Evolutionary conservation across 2,888 invertebrate species (phyloP), one percentile per base, ranked within the genome.

Genomic region (Pristionchus mayeri): DNA sequence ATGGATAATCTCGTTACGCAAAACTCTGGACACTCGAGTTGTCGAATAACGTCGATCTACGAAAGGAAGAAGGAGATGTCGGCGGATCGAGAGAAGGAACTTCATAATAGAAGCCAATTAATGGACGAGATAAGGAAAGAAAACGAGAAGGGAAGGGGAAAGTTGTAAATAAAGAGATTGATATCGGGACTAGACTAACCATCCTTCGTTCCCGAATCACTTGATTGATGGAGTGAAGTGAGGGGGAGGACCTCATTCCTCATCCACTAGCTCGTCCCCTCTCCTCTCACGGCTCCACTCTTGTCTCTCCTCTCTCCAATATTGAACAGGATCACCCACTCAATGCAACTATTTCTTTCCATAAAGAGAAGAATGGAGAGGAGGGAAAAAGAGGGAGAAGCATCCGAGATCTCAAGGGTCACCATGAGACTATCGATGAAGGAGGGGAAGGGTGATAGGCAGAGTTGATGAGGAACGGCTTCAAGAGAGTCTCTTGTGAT

Each of bases 111-210:
- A 57, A 57, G 57, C 57, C 57, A 57, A 57, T 57, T 57, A 57
- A 57, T 57, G 57, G n/a, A n/a, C n/a, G 57, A 57, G 57, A 57
- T 57, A 57, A 57, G 27, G n/a, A 27, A n/a, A 57, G 57, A 57
- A 57, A 57, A 57, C 57, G 27, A 57, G 57, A 57, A 57, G 57
- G 18, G 57, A n/a, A n/a, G n/a, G n/a, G n/a, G n/a, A 57, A 27
- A 57, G 57, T 57, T 24, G 57, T 57, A 57, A 57, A 57, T 57
- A 57, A 21, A 48, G 16, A 57, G 57, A 57, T 57, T n/a, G 18
- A 2, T n/a, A 57, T 57, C 57, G 57, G 24, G 57, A 57, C n/a
- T n/a, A 27, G 57, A 57, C 7, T 57, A n/a, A 24, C 57, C 11
- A n/a, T 21, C n/a, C 24, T 24, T 13, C 27, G 57, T 57, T 57